These are phyloP conservation scores for Trochalopteron elliotii DNA, from an alignment of 2,113 vertebrate genomes.

Conservation along the genomic window DNA sequence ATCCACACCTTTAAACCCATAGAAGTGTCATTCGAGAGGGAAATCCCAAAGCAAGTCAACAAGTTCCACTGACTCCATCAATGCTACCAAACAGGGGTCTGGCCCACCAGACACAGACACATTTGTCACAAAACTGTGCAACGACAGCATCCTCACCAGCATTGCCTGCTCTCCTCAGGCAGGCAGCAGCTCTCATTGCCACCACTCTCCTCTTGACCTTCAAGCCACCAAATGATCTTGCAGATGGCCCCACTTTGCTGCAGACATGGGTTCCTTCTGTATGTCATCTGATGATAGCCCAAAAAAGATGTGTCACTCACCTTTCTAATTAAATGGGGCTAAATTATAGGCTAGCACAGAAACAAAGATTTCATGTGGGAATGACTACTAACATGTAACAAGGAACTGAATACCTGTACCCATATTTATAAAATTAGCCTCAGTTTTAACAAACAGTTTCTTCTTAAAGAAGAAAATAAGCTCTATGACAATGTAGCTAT, in stretches of 20 bases:
- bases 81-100: background rate
- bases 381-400: background rate
- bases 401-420: background rate
- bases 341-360: background rate
- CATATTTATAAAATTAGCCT: background rate
- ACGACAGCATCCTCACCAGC: background rate
- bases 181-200: background rate
- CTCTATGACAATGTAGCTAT: background rate
- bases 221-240: background rate
- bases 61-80: background rate
- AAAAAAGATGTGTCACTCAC: background rate
- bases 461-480: background rate
- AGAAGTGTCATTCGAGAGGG: background rate
- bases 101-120: background rate
- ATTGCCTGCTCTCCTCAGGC: background rate
- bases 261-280: background rate
- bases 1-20: background rate
- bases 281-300: background rate
- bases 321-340: background rate
- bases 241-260: background rate
- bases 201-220: background rate
- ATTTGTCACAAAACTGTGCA: background rate
- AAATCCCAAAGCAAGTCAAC: background rate
- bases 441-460: background rate
- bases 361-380: background rate